These are phyloP conservation scores for Poecile atricapillus DNA, from an alignment of 2,113 vertebrate genomes.

Conservation along the genomic window DNA sequence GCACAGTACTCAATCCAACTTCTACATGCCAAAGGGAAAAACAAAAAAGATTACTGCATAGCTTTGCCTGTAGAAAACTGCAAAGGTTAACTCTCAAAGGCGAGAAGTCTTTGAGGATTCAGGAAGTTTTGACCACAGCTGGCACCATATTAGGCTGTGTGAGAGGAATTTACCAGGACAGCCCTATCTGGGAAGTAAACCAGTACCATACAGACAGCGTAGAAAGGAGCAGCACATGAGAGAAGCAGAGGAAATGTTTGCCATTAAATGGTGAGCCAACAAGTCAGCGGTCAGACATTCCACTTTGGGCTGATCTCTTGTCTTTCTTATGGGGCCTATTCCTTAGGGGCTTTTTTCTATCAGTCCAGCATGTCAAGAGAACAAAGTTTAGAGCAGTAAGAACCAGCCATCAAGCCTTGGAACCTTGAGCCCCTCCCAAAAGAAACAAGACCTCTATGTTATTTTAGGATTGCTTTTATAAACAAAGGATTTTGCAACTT, in stretches of 20 bases:
- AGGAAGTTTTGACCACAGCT: neutral
- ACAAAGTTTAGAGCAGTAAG: neutral
- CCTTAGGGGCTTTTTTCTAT: neutral
- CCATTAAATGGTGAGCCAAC: neutral
- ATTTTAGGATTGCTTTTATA: conserved; percentile 15
- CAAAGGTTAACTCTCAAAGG: neutral
- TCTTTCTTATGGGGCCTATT: neutral
- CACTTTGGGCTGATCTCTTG: neutral
- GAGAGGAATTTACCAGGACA: neutral
- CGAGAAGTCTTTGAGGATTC: neutral
- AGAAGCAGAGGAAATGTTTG: neutral
- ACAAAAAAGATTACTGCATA: neutral
- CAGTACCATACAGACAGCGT: neutral
- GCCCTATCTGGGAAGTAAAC: neutral
- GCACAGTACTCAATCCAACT: neutral
- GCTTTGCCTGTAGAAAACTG: neutral
- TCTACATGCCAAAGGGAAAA: neutral
- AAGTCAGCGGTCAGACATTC: neutral
- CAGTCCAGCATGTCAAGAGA: conserved; percentile 5
- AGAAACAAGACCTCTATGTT: conserved; percentile 5
- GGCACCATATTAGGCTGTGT: neutral
- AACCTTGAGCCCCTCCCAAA: conserved; percentile 11
- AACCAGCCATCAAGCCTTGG: neutral
- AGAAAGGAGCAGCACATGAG: neutral
- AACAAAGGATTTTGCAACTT: neutral